Percentiles rank a stretch among this genome's conserved stretches.
Evolutionary conservation across 2,797 vertebrate genomes (phyloP).

Genomic region (Pangasius macronema): DNA sequence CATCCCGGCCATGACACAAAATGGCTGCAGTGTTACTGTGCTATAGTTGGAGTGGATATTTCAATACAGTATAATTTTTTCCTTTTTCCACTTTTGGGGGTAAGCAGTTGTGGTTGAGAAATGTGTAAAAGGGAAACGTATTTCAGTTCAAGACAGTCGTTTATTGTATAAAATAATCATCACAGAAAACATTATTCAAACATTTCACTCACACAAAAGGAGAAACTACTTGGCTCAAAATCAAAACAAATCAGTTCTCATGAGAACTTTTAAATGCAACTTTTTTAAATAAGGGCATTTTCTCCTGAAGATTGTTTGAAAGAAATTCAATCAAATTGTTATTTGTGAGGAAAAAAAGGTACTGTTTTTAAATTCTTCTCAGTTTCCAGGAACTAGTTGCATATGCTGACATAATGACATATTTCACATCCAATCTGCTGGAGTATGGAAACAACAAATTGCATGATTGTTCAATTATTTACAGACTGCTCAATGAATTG

Average conservation of each 20-base stretch:
- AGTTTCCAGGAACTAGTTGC: not conserved
- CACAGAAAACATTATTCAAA: not conserved
- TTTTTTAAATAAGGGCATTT: too few species aligned
- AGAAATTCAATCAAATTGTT: not conserved
- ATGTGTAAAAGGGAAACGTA: not conserved
- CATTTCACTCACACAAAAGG: not conserved
- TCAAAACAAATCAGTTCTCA: not conserved
- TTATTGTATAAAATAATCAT: too few species aligned
- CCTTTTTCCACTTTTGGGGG: too few species aligned
- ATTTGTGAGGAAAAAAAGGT: too few species aligned
- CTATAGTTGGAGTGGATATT: not conserved
- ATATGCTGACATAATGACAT: not conserved
- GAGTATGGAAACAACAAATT: not conserved
- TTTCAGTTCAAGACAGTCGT: not conserved
- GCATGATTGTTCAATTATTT: conserved; percentile 19
- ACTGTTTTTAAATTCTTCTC: not conserved
- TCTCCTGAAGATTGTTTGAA: not conserved
- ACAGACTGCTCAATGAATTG: not conserved
- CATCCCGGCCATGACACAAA: too few species aligned
- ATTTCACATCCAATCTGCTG: not conserved
- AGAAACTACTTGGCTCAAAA: not conserved
- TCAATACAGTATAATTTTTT: too few species aligned
- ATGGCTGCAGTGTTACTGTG: not conserved
- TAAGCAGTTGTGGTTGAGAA: not conserved
- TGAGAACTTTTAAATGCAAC: too few species aligned